Conservation (phyloP, 2,888 invertebrate genomes). For the Nomada goodeniana region DNA sequence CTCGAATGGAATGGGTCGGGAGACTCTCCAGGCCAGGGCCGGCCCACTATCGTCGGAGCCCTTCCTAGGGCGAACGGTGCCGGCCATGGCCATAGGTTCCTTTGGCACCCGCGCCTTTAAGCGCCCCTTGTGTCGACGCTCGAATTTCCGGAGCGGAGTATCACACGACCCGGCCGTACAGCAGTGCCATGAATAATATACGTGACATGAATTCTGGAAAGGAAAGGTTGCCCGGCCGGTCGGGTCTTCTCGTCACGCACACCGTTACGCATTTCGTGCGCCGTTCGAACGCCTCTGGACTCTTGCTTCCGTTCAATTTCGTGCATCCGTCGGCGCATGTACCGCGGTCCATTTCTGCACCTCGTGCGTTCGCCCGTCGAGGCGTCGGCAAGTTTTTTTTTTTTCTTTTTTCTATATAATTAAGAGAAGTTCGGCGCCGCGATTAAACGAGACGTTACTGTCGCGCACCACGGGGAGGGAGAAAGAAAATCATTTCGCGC, state of each 20-base stretch:
- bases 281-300: neutral
- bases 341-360: neutral
- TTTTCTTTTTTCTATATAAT: neutral
- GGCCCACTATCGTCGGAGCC: slow-evolving; percentile 46
- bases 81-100: slow-evolving; percentile 5
- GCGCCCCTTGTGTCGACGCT: neutral
- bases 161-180: neutral
- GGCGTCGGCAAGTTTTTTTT: neutral
- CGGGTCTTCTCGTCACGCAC: neutral
- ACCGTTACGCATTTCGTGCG: slow-evolving; percentile 2
- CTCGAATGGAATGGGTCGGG: slow-evolving; percentile 67
- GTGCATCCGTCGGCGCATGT: neutral
- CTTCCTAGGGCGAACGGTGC: slow-evolving; percentile 50
- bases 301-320: neutral
- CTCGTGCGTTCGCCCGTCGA: neutral
- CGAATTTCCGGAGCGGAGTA: slow-evolving; percentile 35
- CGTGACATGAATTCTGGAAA: slow-evolving; percentile 25
- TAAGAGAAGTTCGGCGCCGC: slow-evolving; percentile 33
- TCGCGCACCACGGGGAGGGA: slow-evolving; percentile 21
- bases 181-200: neutral
- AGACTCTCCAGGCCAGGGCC: slow-evolving; percentile 59
- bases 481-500: slow-evolving; percentile 53
- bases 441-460: slow-evolving; percentile 55
- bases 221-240: neutral
- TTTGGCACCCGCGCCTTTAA: neutral